Base-by-base conservation (phyloP, 2,888 invertebrate species). In the Pseudanteris insignis region DNA sequence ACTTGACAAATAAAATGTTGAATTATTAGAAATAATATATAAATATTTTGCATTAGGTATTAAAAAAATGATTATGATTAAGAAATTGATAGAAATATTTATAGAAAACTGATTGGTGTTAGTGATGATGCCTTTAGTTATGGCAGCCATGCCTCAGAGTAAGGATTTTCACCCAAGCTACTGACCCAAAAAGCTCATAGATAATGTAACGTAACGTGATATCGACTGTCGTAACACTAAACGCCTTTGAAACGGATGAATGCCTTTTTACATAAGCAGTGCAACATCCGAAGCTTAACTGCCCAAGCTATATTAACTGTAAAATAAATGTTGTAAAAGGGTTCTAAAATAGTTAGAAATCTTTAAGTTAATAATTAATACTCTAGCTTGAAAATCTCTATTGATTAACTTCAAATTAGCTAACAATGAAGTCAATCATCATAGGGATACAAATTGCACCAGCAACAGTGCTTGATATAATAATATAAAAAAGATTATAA, bases 61-160 rank as follows among this genome's bases (percentile, higher is more conserved):
- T 41, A 40, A 44, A 46, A 41, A 51, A 59, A 46, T 41, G 41
- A n/a, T 53, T 38, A 47, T 18, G 14, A 10, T 8, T 36, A 8
- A 38, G 38, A 61, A 61, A 48, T 44, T 50, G 55, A 61, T 40
- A 62, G 47, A 51, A 62, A 62, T 62, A 57, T 62, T 57, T 57
- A 55, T 50, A 24, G 55, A 36, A 51, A 50, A 62, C 57, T 57
- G 57, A 57, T 62, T 62, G 61, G 40, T 30, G 36, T 34, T 32
- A 24, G 21, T 46, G 29, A 44, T 38, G 47, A 60, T 54, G 44
- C 37, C 24, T 40, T 24, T 2, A 41, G 60, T 60, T 48, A 48
- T 48, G 53, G 24, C 37, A 59, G 53, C 51, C 59, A 15, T 15
- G 13, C 10, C 30, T 34, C 33, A 60, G 54, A 54, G 44, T 30